A percentile compares a stretch with the other conserved stretches of the same genome.
Conservation (phyloP, 2,797 vertebrate genomes). For the Pangasius djambal region DNA sequence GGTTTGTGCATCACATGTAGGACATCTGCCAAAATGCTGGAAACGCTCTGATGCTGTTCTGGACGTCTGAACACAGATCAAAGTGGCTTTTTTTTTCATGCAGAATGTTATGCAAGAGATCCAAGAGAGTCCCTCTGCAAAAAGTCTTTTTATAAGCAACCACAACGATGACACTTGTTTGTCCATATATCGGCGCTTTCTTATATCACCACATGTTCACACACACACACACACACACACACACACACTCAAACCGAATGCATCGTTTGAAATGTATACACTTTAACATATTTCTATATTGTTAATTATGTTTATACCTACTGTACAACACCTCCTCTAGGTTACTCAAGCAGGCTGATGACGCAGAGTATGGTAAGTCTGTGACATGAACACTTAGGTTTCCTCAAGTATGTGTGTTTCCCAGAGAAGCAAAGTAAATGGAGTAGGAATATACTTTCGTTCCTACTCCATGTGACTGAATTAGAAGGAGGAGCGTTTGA, state of each 20-base stretch:
- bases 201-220: conserved; percentile 22
- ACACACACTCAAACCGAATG: background rate
- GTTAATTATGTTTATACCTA: conserved; percentile 21
- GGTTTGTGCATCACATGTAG: background rate
- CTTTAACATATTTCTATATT: conserved; percentile 38
- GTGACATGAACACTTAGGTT: too few species aligned
- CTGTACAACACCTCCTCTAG: background rate
- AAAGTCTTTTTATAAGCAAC: conserved; percentile 38
- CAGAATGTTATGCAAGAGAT: background rate
- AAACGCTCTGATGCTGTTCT: conserved; percentile 7
- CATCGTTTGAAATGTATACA: conserved; percentile 4
- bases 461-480: background rate
- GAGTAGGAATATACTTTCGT: background rate
- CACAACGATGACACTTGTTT: conserved; percentile 9
- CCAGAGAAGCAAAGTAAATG: background rate
- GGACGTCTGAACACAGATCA: background rate
- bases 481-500: background rate
- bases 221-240: background rate
- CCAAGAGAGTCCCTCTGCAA: background rate
- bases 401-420: background rate
- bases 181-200: conserved; percentile 28
- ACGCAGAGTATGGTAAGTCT: background rate
- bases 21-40: conserved; percentile 14
- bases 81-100: background rate
- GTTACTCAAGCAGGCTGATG: background rate